These are phyloP conservation scores for Chiropotes sagulatus DNA, from an alignment of 2,797 vertebrate species.

Conservation along the genomic window DNA sequence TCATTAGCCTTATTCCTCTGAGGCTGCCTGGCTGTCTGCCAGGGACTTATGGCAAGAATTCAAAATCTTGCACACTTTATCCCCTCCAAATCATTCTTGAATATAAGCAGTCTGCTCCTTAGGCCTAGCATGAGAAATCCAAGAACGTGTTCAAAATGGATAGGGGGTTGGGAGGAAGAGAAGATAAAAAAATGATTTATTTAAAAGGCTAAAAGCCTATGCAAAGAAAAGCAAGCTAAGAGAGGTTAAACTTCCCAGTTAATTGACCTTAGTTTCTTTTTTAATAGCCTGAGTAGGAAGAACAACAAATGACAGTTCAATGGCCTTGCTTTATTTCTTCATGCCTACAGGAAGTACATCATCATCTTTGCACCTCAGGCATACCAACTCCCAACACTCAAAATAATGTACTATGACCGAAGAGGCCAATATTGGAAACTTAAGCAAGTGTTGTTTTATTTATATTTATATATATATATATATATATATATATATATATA, in stretches of 20 bases:
- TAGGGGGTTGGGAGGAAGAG: conserved; percentile 57
- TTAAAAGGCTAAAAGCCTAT: conserved; percentile 84
- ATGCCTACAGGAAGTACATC: conserved; percentile 83
- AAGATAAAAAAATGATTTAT: conserved; percentile 82
- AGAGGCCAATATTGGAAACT: conserved; percentile 75
- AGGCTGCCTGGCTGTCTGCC: conserved; percentile 89
- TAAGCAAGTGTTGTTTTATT: conserved; percentile 68
- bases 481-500: no score
- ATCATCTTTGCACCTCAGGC: conserved; percentile 85
- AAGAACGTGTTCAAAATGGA: conserved; percentile 82
- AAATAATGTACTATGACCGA: conserved; percentile 79
- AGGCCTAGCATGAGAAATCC: conserved; percentile 85
- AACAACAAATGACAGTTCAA: conserved; percentile 84
- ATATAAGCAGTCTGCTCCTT: conserved; percentile 87
- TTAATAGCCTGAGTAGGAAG: conserved; percentile 75
- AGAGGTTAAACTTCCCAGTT: conserved; percentile 87
- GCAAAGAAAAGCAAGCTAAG: conserved; percentile 84
- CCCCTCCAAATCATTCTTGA: conserved; percentile 87
- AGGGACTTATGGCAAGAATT: conserved; percentile 89
- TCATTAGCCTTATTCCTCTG: conserved; percentile 89
- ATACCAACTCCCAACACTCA: conserved; percentile 76
- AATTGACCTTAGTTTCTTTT: conserved; percentile 86
- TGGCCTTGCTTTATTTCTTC: conserved; percentile 83
- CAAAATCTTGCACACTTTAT: conserved; percentile 89
- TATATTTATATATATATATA: no score